phyloP scores from a whole-genome alignment of 2,888 invertebrate species.

The Liposcelis brunnea region DNA sequence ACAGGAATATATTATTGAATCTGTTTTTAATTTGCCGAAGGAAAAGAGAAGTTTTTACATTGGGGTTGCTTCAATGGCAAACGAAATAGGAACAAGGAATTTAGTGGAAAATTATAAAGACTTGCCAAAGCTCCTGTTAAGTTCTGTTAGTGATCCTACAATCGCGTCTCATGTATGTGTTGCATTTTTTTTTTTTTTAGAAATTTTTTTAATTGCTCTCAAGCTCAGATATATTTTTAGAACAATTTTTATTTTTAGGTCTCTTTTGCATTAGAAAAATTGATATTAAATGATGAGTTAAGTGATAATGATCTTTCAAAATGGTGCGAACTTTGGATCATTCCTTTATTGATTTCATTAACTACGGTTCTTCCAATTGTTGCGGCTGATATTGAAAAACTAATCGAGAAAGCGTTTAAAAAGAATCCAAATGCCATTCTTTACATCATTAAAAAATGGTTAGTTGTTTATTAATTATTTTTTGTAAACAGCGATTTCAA shows the following conservation, averaged over 20 bases:
- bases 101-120: neutral
- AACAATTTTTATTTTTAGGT: neutral
- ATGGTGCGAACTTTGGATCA: constrained; percentile 6
- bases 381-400: constrained; percentile 3
- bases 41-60: constrained; percentile 2
- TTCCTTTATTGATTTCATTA: neutral
- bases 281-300: neutral
- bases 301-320: neutral
- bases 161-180: constrained; percentile 3
- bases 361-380: neutral
- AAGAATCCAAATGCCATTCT: neutral
- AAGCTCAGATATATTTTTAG: too few species aligned
- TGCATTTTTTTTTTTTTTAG: neutral
- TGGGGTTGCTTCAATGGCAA: constrained; percentile 1
- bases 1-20: neutral
- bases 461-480: neutral
- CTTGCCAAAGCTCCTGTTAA: neutral
- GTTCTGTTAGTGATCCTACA: neutral
- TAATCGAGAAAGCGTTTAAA: neutral
- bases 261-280: neutral
- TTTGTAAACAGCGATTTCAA: too few species aligned
- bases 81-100: neutral
- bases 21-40: neutral
- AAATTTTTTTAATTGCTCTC: neutral
- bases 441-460: neutral